phyloP scores from a whole-genome alignment of 2,797 vertebrate species.

The Leucoraja ocellata region DNA sequence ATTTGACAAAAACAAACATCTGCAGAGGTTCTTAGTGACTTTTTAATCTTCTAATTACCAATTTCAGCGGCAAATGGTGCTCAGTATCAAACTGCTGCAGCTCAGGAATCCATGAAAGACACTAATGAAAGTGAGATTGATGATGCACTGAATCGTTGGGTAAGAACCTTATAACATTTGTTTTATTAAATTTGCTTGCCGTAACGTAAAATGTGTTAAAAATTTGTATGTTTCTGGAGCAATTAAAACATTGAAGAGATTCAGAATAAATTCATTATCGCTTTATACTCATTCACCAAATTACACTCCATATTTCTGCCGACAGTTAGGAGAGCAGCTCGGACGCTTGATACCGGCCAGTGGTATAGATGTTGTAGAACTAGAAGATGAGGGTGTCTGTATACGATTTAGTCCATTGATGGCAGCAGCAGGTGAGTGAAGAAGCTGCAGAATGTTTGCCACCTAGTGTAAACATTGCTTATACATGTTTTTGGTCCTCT shows the following conservation, averaged over 20 bases:
- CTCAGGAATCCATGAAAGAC: conserved; percentile 44
- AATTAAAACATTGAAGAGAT: neutral
- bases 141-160: conserved; percentile 87
- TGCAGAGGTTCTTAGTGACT: neutral
- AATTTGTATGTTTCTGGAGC: neutral
- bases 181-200: neutral
- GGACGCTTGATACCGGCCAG: conserved; percentile 69
- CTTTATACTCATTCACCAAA: neutral
- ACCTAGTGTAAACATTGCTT: neutral
- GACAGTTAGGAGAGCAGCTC: conserved; percentile 79
- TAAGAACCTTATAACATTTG: conserved; percentile 51
- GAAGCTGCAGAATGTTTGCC: neutral
- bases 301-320: conserved; percentile 15
- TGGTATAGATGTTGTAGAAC: conserved; percentile 79
- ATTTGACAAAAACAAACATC: neutral
- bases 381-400: conserved; percentile 80
- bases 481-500: neutral
- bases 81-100: conserved; percentile 43
- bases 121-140: conserved; percentile 66
- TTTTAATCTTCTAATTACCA: conserved; percentile 34
- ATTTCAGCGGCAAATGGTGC: conserved; percentile 50
- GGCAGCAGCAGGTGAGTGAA: conserved; percentile 75
- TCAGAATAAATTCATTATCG: neutral
- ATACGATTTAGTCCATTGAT: conserved; percentile 84
- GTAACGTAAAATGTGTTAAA: neutral